phyloP scores from a whole-genome alignment of 2,888 invertebrate species.

The Dryadula phaetusa region DNA sequence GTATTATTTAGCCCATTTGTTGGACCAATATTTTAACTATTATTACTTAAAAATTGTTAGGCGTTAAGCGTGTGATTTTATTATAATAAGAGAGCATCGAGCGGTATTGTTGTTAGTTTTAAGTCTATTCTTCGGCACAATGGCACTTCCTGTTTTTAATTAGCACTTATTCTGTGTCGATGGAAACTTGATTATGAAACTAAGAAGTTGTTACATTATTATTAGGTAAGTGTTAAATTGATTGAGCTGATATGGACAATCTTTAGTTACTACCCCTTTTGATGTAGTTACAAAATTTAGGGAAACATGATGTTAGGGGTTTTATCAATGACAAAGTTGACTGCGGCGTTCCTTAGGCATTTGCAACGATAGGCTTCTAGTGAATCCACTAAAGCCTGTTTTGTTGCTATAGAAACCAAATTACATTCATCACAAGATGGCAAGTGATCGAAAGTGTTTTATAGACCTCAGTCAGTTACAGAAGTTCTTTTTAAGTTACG shows the following conservation, averaged over 20 bases:
- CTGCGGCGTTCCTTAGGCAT: constrained; percentile 69
- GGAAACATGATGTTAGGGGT: constrained; percentile 82
- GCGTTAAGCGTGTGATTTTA: constrained; percentile 84
- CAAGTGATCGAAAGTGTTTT: constrained; percentile 68
- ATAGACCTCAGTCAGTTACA: constrained; percentile 65
- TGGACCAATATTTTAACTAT: constrained; percentile 85
- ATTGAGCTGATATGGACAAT: constrained; percentile 83
- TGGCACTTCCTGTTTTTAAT: constrained; percentile 84
- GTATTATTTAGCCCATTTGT: constrained; percentile 85
- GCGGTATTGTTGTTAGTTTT: constrained; percentile 83
- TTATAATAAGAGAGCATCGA: constrained; percentile 83
- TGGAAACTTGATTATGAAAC: constrained; percentile 81
- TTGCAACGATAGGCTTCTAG: constrained; percentile 61
- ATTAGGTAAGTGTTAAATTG: constrained; percentile 84
- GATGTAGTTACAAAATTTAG: constrained; percentile 80
- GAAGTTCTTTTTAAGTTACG: constrained; percentile 49
- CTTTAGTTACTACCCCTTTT: constrained; percentile 82
- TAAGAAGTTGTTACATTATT: constrained; percentile 84
- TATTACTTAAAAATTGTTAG: constrained; percentile 85
- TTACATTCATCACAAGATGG: constrained; percentile 61
- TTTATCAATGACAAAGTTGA: constrained; percentile 84
- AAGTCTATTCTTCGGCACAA: constrained; percentile 83
- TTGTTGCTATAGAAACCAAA: constrained; percentile 56
- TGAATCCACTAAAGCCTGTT: constrained; percentile 57
- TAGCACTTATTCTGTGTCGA: constrained; percentile 85